Percentiles rank a stretch among this genome's conserved stretches.
Conservation (phyloP, 2,113 vertebrate species). For the Zeus faber region DNA sequence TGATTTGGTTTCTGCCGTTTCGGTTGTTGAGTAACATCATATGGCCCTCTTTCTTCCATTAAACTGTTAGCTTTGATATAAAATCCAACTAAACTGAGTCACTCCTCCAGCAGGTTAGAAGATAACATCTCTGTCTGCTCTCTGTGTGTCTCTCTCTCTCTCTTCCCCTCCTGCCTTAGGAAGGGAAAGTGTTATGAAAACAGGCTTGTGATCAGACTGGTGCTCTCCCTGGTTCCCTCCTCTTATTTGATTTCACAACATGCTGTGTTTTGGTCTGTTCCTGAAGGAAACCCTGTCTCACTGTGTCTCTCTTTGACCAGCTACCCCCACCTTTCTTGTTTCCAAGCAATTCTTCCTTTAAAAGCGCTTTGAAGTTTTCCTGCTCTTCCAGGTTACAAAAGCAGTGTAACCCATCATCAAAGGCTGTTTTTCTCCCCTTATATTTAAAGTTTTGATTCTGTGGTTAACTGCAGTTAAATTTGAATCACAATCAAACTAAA, state of each 20-base stretch:
- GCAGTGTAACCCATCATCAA: constrained; percentile 22
- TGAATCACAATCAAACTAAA: too few relatives aligned
- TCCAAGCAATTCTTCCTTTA: too few relatives aligned
- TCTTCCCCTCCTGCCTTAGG: constrained; percentile 20
- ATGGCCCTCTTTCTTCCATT: too few relatives aligned
- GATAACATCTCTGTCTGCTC: too few relatives aligned
- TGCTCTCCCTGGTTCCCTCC: constrained; percentile 11
- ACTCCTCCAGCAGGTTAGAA: too few relatives aligned
- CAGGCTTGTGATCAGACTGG: constrained; percentile 42
- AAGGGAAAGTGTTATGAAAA: constrained; percentile 53
- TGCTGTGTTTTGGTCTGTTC: constrained; percentile 40
- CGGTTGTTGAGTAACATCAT: too few relatives aligned
- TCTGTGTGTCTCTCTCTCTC: background rate
- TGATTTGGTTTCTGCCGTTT: too few relatives aligned
- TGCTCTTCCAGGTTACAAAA: background rate
- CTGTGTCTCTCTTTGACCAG: constrained; percentile 19
- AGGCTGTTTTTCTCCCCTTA: constrained; percentile 14
- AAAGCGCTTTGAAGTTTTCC: constrained; percentile 5
- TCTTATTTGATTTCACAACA: constrained; percentile 57
- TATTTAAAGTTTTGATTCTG: background rate
- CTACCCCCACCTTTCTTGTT: constrained; percentile 13
- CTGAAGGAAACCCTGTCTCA: constrained; percentile 8
- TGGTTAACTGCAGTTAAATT: background rate
- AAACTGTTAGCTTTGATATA: too few relatives aligned
- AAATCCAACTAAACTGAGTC: too few relatives aligned